phyloP scores from a whole-genome alignment of 2,113 vertebrate species.

The Platysternon megacephalum region DNA sequence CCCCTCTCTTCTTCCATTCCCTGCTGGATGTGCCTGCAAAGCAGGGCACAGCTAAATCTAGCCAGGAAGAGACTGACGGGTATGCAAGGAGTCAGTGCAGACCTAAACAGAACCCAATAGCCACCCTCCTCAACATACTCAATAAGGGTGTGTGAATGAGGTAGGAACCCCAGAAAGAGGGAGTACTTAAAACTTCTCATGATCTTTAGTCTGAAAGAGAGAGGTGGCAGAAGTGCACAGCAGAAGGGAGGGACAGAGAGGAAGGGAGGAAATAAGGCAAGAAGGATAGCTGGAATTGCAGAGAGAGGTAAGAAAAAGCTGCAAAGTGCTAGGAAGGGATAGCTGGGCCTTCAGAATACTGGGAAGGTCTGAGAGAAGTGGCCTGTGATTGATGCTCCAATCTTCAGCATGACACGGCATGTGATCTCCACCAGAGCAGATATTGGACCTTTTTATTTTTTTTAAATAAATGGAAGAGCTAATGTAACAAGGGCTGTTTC shows the following conservation, averaged over 20 bases:
- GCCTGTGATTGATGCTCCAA: no score
- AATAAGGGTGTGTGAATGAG: neutral
- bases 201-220: neutral
- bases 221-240: neutral
- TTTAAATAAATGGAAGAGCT: neutral
- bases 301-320: neutral
- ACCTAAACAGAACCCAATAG: neutral
- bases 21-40: accelerated
- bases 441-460: neutral
- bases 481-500: neutral
- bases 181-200: neutral
- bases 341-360: neutral
- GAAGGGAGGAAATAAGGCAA: neutral
- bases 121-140: neutral
- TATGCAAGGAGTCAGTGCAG: neutral
- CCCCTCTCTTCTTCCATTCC: neutral
- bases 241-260: neutral
- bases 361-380: no score
- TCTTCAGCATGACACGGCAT: neutral
- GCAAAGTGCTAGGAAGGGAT: neutral
- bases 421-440: neutral
- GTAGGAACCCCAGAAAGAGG: neutral
- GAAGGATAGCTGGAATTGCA: neutral
- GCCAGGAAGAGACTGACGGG: neutral
- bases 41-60: accelerated